These are phyloP conservation scores for Dysdera silvatica DNA, from an alignment of 1,140 invertebrate species.

Conservation along the genomic window DNA sequence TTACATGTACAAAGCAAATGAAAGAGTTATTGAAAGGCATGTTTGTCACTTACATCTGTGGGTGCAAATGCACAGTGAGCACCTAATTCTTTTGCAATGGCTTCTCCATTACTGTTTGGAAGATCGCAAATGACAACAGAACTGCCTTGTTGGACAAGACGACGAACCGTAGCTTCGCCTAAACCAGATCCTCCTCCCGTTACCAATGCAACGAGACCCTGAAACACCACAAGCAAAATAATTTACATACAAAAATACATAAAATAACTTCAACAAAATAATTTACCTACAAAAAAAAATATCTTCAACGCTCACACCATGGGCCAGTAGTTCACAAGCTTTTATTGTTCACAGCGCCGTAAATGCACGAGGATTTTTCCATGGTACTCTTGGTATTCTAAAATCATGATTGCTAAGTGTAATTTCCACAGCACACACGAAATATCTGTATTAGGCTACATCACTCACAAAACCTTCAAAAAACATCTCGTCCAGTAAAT, in stretches of 20 bases:
- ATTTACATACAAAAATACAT: not conserved
- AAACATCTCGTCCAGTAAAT: no score
- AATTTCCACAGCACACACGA: no score
- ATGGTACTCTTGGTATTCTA: no score
- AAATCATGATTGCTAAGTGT: no score
- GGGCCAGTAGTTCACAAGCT: no score
- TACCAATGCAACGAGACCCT: slow-evolving; percentile 59
- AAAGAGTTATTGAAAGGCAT: not conserved
- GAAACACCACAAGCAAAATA: not conserved
- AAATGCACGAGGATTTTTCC: no score
- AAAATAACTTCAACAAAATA: not conserved
- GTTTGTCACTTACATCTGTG: slow-evolving; percentile 20
- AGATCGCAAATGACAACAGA: slow-evolving; percentile 74
- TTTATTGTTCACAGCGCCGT: no score
- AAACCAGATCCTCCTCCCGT: slow-evolving; percentile 81
- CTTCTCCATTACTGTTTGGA: slow-evolving; percentile 65
- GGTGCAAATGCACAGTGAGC: slow-evolving; percentile 28
- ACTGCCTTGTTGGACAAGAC: slow-evolving; percentile 68
- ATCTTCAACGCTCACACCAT: no score
- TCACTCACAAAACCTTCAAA: no score
- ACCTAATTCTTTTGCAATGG: slow-evolving; percentile 65
- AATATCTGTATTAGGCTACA: no score
- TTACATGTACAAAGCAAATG: not conserved
- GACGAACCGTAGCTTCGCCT: slow-evolving; percentile 76
- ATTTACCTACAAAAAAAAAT: no score